Base-by-base conservation (phyloP, 2,113 vertebrate genomes). In the Dermatemys mawii region DNA sequence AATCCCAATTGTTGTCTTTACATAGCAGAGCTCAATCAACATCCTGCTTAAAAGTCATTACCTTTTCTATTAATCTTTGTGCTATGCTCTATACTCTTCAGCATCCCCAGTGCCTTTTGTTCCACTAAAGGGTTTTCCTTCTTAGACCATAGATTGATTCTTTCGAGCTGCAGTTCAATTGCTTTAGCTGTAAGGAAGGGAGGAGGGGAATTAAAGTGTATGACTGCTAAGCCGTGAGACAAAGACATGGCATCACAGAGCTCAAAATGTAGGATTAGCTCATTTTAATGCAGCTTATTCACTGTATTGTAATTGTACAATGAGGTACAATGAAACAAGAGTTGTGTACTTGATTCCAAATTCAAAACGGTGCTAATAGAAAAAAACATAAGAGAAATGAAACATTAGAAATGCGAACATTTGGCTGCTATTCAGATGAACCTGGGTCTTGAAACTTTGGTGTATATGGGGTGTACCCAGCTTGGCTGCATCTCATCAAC, bases 231-330 rank as follows among this genome's bases (percentile, higher is more conserved):
- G 76, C n/a, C 75, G 46, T 44, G 44, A 90, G 86, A 95, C 63
- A 97, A 96, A 96, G 85, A 17, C 21, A 86, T 75, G 51, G 41
- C n/a, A 92, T 60, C 70, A 19, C 17, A 83, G 49, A 84, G 32
- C 83, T 94, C 51, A 89, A 57, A 78, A 41, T 90, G 55, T 50
- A 84, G 90, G 83, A 96, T 97, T 95, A 97, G 21, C 50, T 92
- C 32, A 81, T 75, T 35, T 83, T 95, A 95, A 94, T 88, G 84
- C 54, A n/a, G 6, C 46, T 88, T 85, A 81, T 88, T 95, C 75
- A 78, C 89, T 92, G 93, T n/a, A 78, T 51, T 91, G n/a, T 84
- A 86, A 91, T 93, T 94, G 60, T 57, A 90, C 55, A 93, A 88
- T 67, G 51, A 41, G 21, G 32, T 67, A 67, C 60, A 70, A 54